A percentile compares a stretch with the other conserved stretches of the same genome.
phyloP scores from a whole-genome alignment of 2,113 vertebrate species.

The Leptocoma aspasia region DNA sequence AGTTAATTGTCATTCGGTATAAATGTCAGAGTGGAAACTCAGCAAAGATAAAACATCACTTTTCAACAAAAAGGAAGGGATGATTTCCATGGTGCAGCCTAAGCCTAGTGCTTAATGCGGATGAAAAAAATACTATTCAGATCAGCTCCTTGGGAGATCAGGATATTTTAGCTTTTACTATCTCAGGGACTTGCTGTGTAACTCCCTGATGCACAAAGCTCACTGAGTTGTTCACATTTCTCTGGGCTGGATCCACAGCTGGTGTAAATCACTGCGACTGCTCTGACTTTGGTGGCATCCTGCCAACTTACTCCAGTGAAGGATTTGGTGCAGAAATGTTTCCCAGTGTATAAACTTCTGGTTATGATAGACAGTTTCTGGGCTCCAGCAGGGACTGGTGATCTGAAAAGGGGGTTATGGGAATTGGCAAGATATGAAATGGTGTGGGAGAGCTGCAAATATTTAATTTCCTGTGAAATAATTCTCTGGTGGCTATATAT shows the following conservation, averaged over 20 bases:
- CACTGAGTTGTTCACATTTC: background rate
- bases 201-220: background rate
- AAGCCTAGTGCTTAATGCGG: background rate
- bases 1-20: slow-evolving; percentile 32
- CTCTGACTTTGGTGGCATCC: slow-evolving; percentile 9
- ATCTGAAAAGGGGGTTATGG: slow-evolving; percentile 47
- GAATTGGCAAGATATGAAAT: slow-evolving; percentile 49
- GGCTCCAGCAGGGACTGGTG: slow-evolving; percentile 25
- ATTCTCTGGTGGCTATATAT: slow-evolving; percentile 4
- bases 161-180: background rate
- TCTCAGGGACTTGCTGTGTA: background rate
- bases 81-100: background rate
- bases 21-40: slow-evolving; percentile 36
- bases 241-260: background rate
- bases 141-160: background rate
- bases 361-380: slow-evolving; percentile 51
- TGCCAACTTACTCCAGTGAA: slow-evolving; percentile 29
- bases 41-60: background rate
- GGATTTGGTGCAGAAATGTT: slow-evolving; percentile 50
- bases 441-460: slow-evolving; percentile 37
- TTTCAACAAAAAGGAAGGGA: background rate
- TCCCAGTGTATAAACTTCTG: slow-evolving; percentile 60
- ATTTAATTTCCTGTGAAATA: slow-evolving; percentile 60
- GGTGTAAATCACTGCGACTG: slow-evolving; percentile 7
- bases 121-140: background rate